A percentile compares a stretch with the other conserved stretches of the same genome.
Conservation (phyloP, 2,113 vertebrate genomes). For the Cyprinus carpio region DNA sequence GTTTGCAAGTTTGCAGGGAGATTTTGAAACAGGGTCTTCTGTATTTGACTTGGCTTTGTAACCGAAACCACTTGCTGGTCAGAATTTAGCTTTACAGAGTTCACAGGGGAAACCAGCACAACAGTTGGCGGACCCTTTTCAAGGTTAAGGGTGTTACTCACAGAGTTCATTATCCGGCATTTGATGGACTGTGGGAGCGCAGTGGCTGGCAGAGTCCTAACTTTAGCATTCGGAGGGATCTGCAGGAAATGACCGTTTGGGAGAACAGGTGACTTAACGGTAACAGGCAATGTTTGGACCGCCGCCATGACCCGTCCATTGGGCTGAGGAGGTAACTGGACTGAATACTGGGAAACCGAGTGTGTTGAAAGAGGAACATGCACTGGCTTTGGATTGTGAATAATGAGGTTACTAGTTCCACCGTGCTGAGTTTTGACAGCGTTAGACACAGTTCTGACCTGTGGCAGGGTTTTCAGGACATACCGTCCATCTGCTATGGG, state of each 20-base stretch:
- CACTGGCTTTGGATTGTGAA: slow-evolving; percentile 56
- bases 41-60: slow-evolving; percentile 52
- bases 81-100: slow-evolving; percentile 70
- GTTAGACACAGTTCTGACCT: slow-evolving; percentile 60
- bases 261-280: slow-evolving; percentile 69
- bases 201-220: slow-evolving; percentile 79
- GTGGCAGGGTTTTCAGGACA: slow-evolving; percentile 69
- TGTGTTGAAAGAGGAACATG: slow-evolving; percentile 60
- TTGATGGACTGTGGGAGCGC: slow-evolving; percentile 76
- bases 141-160: slow-evolving; percentile 56
- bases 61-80: slow-evolving; percentile 61
- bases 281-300: slow-evolving; percentile 66
- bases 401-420: slow-evolving; percentile 57
- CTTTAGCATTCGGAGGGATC: slow-evolving; percentile 81
- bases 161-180: slow-evolving; percentile 75
- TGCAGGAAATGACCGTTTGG: slow-evolving; percentile 83
- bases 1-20: slow-evolving; percentile 36
- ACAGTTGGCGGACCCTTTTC: slow-evolving; percentile 66
- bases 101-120: slow-evolving; percentile 82
- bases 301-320: slow-evolving; percentile 59
- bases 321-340: slow-evolving; percentile 59
- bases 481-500: slow-evolving; percentile 69
- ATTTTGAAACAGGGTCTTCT: slow-evolving; percentile 46
- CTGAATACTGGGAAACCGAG: slow-evolving; percentile 59
- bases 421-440: slow-evolving; percentile 57